Percentiles rank a stretch among this genome's conserved stretches.
Conservation (phyloP, 2,888 invertebrate genomes). For the Conomelus anceps region DNA sequence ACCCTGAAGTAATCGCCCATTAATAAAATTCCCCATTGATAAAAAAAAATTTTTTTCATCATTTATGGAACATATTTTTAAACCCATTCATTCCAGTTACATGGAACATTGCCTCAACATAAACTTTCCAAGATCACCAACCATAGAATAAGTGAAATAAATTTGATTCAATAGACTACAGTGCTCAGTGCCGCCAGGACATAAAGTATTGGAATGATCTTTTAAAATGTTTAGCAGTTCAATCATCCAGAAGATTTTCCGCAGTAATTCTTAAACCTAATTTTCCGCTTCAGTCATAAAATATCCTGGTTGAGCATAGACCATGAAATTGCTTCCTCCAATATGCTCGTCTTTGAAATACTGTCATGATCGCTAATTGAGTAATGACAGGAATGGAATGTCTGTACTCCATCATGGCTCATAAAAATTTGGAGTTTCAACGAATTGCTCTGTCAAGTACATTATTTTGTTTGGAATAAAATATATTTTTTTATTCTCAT, state of each 20-base stretch:
- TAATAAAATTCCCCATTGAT: too few species aligned
- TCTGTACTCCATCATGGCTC: neutral
- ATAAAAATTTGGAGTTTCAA: neutral
- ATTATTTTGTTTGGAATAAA: neutral
- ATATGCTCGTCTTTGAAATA: neutral
- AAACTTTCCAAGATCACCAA: too few species aligned
- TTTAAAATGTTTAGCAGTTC: neutral
- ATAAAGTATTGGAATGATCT: neutral
- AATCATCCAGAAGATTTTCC: neutral
- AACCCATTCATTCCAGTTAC: too few species aligned
- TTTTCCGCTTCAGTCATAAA: neutral
- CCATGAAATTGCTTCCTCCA: neutral
- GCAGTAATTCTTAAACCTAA: neutral
- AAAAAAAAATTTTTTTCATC: too few species aligned
- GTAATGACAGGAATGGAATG: neutral
- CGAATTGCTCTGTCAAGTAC: neutral
- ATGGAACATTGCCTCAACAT: too few species aligned
- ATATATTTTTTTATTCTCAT: neutral
- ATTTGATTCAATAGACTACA: neutral
- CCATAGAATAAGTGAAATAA: neutral
- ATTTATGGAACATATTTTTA: too few species aligned
- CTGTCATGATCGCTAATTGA: neutral
- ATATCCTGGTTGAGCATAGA: neutral
- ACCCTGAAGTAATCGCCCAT: too few species aligned
- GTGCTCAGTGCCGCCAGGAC: neutral